A percentile compares a stretch with the other conserved stretches of the same genome.
Evolutionary conservation across 2,113 vertebrate genomes (phyloP).

Genomic region (Phylloscopus whistleri): DNA sequence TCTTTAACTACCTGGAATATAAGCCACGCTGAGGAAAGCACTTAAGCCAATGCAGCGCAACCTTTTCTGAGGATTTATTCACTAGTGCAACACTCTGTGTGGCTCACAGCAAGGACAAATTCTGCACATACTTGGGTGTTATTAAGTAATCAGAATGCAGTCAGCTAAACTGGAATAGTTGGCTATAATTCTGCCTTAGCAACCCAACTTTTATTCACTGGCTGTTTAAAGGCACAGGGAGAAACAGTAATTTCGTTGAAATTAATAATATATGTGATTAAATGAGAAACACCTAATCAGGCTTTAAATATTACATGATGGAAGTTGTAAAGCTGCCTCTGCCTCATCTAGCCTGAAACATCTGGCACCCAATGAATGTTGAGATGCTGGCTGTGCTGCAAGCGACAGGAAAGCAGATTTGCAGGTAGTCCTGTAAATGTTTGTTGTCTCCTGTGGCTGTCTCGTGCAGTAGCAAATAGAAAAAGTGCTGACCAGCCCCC

Average conservation of each 20-base stretch:
- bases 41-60: not conserved
- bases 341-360: not conserved
- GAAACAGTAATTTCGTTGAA: slow-evolving; percentile 16
- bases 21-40: not conserved
- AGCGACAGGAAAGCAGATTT: not conserved
- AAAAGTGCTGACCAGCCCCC: not conserved
- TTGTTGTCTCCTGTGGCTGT: not conserved
- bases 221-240: not conserved
- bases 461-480: not conserved
- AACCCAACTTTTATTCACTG: slow-evolving; percentile 16
- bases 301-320: slow-evolving; percentile 29
- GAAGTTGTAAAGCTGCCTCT: not conserved
- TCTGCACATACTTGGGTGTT: slow-evolving; percentile 36
- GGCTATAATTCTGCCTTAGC: slow-evolving; percentile 38
- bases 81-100: not conserved
- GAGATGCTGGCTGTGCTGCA: not conserved
- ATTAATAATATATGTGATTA: slow-evolving; percentile 63
- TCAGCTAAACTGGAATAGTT: slow-evolving; percentile 40
- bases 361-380: not conserved
- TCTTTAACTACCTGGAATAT: not conserved
- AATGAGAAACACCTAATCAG: slow-evolving; percentile 52
- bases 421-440: not conserved
- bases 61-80: not conserved
- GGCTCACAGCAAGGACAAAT: slow-evolving; percentile 36
- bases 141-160: slow-evolving; percentile 52